These are phyloP conservation scores for Morpho achilles DNA, from an alignment of 2,888 invertebrate species.

Conservation along the genomic window DNA sequence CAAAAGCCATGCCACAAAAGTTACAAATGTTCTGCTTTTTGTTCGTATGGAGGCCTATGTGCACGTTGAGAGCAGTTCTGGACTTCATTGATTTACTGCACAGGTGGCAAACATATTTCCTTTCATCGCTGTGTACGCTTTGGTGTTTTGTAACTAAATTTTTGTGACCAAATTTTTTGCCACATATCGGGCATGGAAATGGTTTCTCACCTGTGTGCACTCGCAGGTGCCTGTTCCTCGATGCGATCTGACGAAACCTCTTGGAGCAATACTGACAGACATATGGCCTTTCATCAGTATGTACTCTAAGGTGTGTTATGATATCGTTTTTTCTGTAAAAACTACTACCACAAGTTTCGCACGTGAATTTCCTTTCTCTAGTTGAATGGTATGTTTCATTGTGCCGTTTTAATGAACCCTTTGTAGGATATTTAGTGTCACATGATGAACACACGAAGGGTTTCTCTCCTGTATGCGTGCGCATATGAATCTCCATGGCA, in stretches of 20 bases:
- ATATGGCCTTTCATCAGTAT: constrained; percentile 63
- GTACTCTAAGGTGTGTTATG: constrained; percentile 59
- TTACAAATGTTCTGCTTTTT: constrained; percentile 64
- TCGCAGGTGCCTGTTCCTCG: constrained; percentile 61
- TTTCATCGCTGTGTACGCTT: constrained; percentile 67
- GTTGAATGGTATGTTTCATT: constrained; percentile 46
- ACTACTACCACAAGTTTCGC: constrained; percentile 66
- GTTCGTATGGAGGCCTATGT: constrained; percentile 62
- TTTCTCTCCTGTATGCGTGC: constrained; percentile 65
- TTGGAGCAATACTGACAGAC: constrained; percentile 55
- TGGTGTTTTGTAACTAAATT: constrained; percentile 56
- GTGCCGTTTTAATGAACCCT: constrained; percentile 58
- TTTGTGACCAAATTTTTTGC: constrained; percentile 55
- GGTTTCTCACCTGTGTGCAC: constrained; percentile 69
- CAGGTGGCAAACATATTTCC: constrained; percentile 73
- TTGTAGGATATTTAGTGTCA: constrained; percentile 46
- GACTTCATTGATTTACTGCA: constrained; percentile 75
- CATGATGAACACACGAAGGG: constrained; percentile 56
- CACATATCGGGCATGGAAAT: constrained; percentile 55
- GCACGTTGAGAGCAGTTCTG: constrained; percentile 69
- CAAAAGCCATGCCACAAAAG: constrained; percentile 69
- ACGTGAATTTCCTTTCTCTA: constrained; percentile 57
- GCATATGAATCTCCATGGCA: constrained; percentile 58
- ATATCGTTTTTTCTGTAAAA: constrained; percentile 62
- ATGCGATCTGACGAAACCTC: constrained; percentile 56